Conservation (phyloP, 2,888 invertebrate genomes). For the Liopterus haemorrhoidalis region DNA sequence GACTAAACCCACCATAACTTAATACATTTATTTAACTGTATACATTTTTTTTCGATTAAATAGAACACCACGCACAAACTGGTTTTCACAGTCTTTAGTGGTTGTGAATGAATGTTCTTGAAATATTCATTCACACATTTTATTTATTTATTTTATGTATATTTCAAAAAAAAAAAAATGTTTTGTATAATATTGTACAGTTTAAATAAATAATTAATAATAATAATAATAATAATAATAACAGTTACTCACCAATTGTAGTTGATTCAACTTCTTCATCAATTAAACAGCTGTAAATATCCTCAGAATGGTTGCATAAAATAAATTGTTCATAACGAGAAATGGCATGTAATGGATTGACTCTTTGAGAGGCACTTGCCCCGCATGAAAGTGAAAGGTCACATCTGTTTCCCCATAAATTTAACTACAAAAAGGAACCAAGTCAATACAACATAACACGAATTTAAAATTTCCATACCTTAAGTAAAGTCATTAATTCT, state of each 20-base stretch:
- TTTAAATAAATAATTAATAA: too few species aligned
- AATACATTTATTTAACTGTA: too few species aligned
- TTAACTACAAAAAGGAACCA: conserved; percentile 49
- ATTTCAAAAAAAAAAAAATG: too few species aligned
- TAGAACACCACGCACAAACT: too few species aligned
- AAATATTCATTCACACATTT: too few species aligned
- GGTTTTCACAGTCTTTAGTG: too few species aligned
- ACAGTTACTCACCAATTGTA: conserved; percentile 11
- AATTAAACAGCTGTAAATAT: conserved; percentile 51
- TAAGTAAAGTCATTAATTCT: conserved; percentile 53
- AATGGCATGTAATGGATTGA: conserved; percentile 53
- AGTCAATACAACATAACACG: conserved; percentile 5
- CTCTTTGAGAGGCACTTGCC: conserved; percentile 51
- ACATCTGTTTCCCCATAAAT: conserved; percentile 93
- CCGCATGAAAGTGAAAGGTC: conserved; percentile 85
- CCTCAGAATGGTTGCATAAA: conserved; percentile 55
- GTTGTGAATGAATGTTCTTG: too few species aligned
- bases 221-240: too few species aligned
- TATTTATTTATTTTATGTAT: too few species aligned
- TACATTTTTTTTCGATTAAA: too few species aligned
- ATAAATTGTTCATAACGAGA: conserved; percentile 53
- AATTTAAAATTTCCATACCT: conserved; percentile 50
- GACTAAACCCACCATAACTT: too few species aligned
- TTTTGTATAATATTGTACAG: background rate
- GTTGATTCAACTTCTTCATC: conserved; percentile 8